Evolutionary conservation across 2,113 vertebrate species (phyloP).

Genomic region (Amphiprion percula): DNA sequence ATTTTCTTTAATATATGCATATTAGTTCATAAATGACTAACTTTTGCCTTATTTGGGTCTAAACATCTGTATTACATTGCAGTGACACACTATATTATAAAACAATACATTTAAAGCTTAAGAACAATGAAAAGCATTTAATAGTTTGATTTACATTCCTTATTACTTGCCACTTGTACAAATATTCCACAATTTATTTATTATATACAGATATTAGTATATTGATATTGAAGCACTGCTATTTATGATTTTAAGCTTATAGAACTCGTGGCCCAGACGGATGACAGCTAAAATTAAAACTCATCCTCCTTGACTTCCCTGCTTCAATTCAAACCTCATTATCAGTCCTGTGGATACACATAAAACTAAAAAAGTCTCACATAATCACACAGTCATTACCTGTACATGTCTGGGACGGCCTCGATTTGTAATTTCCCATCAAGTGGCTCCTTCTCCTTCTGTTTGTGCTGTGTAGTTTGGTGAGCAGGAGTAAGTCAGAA

Average conservation of each 20-base stretch:
- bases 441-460: slow-evolving; percentile 61
- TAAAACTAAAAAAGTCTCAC: background rate
- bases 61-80: too few species aligned
- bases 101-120: too few species aligned
- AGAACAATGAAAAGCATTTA: too few species aligned
- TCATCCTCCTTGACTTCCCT: background rate
- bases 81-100: too few species aligned
- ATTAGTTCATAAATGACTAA: too few species aligned
- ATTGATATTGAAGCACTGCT: background rate
- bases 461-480: slow-evolving; percentile 59
- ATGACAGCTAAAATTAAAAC: slow-evolving; percentile 11
- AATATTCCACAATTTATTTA: too few species aligned
- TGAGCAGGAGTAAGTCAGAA: slow-evolving; percentile 72
- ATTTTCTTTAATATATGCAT: too few species aligned
- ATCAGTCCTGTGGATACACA: background rate
- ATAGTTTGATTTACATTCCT: too few species aligned
- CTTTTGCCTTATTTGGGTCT: too few species aligned
- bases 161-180: too few species aligned
- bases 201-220: too few species aligned
- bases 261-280: background rate
- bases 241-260: background rate
- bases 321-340: background rate
- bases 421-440: slow-evolving; percentile 99
- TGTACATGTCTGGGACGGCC: slow-evolving; percentile 96
- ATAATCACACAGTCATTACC: slow-evolving; percentile 84